phyloP scores from a whole-genome alignment of 2,888 invertebrate species.

The Gastrophysa polygoni region DNA sequence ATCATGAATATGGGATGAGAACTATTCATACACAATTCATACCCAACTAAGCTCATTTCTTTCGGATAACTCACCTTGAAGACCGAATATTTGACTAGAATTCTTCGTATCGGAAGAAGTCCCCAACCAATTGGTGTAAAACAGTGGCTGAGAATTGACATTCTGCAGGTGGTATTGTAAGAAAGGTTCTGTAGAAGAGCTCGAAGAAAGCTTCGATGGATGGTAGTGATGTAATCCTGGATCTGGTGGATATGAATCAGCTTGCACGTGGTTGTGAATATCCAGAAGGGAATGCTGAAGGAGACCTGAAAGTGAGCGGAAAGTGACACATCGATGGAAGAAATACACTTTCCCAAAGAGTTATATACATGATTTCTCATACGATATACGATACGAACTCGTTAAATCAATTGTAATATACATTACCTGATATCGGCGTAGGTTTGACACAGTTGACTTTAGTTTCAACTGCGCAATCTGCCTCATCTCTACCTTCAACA shows the following conservation, averaged over 20 bases:
- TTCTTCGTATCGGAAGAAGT: constrained; percentile 47
- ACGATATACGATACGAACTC: too few relatives aligned
- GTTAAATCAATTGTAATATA: too few relatives aligned
- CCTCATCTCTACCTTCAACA: constrained; percentile 27
- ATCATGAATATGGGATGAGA: too few relatives aligned
- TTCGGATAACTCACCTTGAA: constrained; percentile 64
- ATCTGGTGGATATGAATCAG: constrained; percentile 51
- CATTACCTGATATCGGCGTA: constrained; percentile 45
- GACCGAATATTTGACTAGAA: constrained; percentile 62
- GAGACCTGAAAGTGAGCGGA: constrained; percentile 47
- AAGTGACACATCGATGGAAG: too few relatives aligned
- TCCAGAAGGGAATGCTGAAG: constrained; percentile 52
- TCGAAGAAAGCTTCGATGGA: constrained; percentile 35
- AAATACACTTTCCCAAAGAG: too few relatives aligned
- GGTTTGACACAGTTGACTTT: constrained; percentile 53
- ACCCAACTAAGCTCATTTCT: too few relatives aligned
- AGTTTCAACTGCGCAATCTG: constrained; percentile 33
- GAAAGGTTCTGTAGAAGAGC: constrained; percentile 41
- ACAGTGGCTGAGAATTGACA: constrained; percentile 47
- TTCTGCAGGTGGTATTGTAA: constrained; percentile 50
- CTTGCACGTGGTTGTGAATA: constrained; percentile 47
- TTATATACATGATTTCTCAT: too few relatives aligned
- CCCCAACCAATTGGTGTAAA: constrained; percentile 55
- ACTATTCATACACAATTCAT: too few relatives aligned
- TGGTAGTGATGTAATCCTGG: constrained; percentile 48